Evolutionary conservation across 23 tunicate species (phyloP).

Genomic region (Styela plicata): DNA sequence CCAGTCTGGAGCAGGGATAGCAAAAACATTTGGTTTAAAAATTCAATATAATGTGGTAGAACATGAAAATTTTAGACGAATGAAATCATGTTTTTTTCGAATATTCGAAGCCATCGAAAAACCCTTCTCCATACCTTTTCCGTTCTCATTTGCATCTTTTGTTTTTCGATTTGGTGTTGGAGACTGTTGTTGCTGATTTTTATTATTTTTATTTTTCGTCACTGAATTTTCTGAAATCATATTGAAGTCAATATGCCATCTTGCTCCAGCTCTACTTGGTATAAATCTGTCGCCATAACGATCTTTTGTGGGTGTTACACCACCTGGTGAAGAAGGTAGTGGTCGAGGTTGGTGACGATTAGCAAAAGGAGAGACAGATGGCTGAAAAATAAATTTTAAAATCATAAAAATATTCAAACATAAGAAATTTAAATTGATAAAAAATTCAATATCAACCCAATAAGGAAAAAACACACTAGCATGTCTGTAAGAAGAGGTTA

Average conservation of each 20-base stretch:
- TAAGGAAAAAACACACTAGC: too few species aligned
- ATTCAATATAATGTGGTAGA: too few species aligned
- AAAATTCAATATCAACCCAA: too few species aligned
- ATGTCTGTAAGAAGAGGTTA: too few species aligned
- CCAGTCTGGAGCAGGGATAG: too few species aligned
- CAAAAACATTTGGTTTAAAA: too few species aligned
- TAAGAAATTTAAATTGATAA: too few species aligned
- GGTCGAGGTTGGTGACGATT: constrained; percentile 70
- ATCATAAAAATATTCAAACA: too few species aligned
- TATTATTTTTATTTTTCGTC: constrained; percentile 2
- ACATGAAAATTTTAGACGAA: too few species aligned
- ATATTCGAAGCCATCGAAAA: not conserved
- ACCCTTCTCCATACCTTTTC: constrained; percentile 44
- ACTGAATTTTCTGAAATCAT: constrained; percentile 60
- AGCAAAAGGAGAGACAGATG: constrained; percentile 79
- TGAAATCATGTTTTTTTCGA: too few species aligned
- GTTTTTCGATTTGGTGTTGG: constrained; percentile 49
- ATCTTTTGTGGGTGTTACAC: constrained; percentile 74
- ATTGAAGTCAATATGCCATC: constrained; percentile 91
- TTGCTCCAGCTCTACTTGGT: constrained; percentile 76
- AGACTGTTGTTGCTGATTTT: constrained; percentile 36
- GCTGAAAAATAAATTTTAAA: too few species aligned
- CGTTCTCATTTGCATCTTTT: constrained; percentile 72
- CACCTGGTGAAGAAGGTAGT: constrained; percentile 78
- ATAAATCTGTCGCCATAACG: constrained; percentile 82